Percentiles rank a stretch among this genome's conserved stretches.
These are phyloP conservation scores for Morbakka virulenta DNA, from an alignment of 30 jellyfish, hydroid and myxozoan species.

Conservation along the genomic window DNA sequence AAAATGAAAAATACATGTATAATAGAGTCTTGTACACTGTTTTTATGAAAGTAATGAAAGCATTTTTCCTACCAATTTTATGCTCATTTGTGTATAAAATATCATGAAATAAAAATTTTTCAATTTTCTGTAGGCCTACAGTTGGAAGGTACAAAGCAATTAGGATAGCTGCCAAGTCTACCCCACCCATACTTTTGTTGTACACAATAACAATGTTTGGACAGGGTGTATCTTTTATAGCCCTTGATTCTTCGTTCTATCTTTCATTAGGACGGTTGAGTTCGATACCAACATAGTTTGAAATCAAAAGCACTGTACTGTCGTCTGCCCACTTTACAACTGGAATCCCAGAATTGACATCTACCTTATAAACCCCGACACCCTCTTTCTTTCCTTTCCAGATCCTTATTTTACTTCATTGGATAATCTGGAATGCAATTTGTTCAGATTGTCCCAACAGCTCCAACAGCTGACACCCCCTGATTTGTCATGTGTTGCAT, in stretches of 20 bases:
- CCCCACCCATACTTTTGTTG: constrained; percentile 83
- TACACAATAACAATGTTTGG: constrained; percentile 58
- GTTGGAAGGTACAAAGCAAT: constrained; percentile 50
- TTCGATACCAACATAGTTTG: constrained; percentile 64
- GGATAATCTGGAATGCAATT: constrained; percentile 70
- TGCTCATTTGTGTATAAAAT: not conserved
- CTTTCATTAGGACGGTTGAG: constrained; percentile 42
- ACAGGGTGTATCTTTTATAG: constrained; percentile 37
- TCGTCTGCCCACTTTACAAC: constrained; percentile 69
- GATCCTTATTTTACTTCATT: constrained; percentile 42
- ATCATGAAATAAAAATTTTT: too few species aligned
- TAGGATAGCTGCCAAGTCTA: constrained; percentile 75
- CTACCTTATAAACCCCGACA: constrained; percentile 34
- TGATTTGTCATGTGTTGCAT: constrained; percentile 39
- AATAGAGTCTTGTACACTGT: too few species aligned
- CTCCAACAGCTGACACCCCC: constrained; percentile 56
- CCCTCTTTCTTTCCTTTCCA: constrained; percentile 39
- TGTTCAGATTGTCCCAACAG: constrained; percentile 40
- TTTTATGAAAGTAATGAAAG: too few species aligned
- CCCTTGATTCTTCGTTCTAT: constrained; percentile 53
- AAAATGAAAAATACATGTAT: too few species aligned
- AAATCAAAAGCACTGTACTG: constrained; percentile 51
- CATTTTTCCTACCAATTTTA: too few species aligned
- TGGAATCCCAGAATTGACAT: constrained; percentile 57
- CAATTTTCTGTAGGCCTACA: too few species aligned